Evolutionary conservation across 2,888 invertebrate species (phyloP).

Genomic region (Drosophila yooni): DNA sequence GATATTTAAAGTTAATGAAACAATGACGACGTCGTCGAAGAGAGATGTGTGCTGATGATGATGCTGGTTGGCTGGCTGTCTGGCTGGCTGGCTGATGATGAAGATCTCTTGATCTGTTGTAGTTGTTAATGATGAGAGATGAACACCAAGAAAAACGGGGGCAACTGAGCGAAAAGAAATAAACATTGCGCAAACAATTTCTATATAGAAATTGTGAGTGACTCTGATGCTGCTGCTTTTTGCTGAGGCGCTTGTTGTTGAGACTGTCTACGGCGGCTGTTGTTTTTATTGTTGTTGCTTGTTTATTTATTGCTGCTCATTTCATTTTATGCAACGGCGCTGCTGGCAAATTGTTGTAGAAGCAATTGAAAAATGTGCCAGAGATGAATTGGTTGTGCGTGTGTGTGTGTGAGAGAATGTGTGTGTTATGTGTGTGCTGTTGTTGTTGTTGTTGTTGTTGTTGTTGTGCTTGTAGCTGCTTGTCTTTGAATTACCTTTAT

Average conservation of each 20-base stretch:
- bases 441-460: constrained; percentile 20
- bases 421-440: constrained; percentile 21
- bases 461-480: constrained; percentile 16
- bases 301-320: constrained; percentile 36
- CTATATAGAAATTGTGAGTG: constrained; percentile 44
- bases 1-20: constrained; percentile 59
- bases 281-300: constrained; percentile 29
- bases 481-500: constrained; percentile 89
- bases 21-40: constrained; percentile 31
- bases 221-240: constrained; percentile 24
- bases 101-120: constrained; percentile 11
- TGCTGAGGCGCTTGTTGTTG: constrained; percentile 20
- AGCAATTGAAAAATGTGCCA: constrained; percentile 74
- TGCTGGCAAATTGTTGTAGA: constrained; percentile 60
- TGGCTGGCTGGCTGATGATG: constrained; percentile 18
- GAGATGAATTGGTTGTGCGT: constrained; percentile 45
- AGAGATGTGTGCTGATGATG: constrained; percentile 3
- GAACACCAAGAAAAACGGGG: constrained; percentile 32
- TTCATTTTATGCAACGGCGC: constrained; percentile 77
- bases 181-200: constrained; percentile 69
- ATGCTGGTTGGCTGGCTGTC: constrained; percentile 7
- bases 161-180: constrained; percentile 52
- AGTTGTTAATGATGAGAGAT: constrained; percentile 38
- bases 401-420: constrained; percentile 14
- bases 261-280: constrained; percentile 8